phyloP scores from a whole-genome alignment of 1,140 invertebrate genomes.

The Episyrphus balteatus region DNA sequence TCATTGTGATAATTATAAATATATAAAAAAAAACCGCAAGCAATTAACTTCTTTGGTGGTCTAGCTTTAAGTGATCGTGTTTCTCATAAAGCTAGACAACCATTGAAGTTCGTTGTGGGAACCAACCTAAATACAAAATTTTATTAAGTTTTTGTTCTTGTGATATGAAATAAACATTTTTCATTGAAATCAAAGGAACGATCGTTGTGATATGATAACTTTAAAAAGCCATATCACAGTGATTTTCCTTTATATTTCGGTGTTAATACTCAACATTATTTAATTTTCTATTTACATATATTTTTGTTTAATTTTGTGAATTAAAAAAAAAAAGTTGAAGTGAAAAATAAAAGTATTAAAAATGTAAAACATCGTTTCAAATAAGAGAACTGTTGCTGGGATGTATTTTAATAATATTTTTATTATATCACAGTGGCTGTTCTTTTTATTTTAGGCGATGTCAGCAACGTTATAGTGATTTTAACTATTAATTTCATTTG shows the following conservation, averaged over 20 bases:
- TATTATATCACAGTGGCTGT: conserved; percentile 34
- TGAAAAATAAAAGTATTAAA: neutral
- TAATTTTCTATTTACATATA: too few species aligned
- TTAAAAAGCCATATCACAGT: conserved; percentile 30
- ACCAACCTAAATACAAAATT: neutral
- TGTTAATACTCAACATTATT: conserved; percentile 4
- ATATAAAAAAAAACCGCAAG: conserved; percentile 8
- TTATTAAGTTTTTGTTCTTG: neutral
- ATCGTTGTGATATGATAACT: conserved; percentile 35
- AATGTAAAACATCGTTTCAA: neutral
- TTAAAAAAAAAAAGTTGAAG: neutral
- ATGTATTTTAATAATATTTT: conserved; percentile 10
- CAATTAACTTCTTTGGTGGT: conserved; percentile 36
- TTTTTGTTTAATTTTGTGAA: too few species aligned
- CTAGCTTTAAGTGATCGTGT: conserved; percentile 30
- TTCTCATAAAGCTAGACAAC: conserved; percentile 35
- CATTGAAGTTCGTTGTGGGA: conserved; percentile 35
- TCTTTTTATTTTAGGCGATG: conserved; percentile 21
- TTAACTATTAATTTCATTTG: neutral
- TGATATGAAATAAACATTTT: neutral
- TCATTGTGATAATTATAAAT: neutral
- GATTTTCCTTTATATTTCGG: conserved; percentile 36
- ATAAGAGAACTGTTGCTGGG: conserved; percentile 30
- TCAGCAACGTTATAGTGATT: neutral
- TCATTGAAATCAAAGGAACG: conserved; percentile 28